Evolutionary conservation across 2,113 vertebrate genomes (phyloP).

Genomic region (Grammomys surdaster): DNA sequence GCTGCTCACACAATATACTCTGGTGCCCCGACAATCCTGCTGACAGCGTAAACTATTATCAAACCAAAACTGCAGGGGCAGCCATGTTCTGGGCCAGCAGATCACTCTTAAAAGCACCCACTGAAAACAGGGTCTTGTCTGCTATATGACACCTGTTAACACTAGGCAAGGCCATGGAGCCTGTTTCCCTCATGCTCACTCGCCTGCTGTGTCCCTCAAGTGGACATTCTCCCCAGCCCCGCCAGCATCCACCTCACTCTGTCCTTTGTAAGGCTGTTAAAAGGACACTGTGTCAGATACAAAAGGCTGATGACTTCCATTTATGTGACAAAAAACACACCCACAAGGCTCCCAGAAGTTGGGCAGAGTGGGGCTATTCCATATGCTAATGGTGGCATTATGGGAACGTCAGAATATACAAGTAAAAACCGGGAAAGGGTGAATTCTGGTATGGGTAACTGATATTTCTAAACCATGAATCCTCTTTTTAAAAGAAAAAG

Average conservation of each 20-base stretch:
- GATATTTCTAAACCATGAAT: not conserved
- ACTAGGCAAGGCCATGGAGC: not conserved
- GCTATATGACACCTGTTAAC: fast-evolving
- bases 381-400: no score
- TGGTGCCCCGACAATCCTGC: not conserved
- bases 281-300: not conserved
- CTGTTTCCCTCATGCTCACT: not conserved
- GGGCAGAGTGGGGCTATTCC: not conserved
- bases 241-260: not conserved
- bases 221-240: not conserved
- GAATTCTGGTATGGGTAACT: not conserved
- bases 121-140: not conserved
- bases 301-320: not conserved
- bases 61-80: not conserved
- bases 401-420: not conserved
- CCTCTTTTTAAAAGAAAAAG: not conserved
- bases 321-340: not conserved
- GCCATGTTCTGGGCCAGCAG: not conserved
- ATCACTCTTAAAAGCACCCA: not conserved
- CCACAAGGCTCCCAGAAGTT: not conserved
- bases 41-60: not conserved
- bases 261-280: not conserved
- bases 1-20: not conserved
- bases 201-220: not conserved
- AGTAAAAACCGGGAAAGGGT: not conserved